These are phyloP conservation scores for Lucilia cuprina DNA, from an alignment of 1,140 invertebrate species.

Conservation along the genomic window DNA sequence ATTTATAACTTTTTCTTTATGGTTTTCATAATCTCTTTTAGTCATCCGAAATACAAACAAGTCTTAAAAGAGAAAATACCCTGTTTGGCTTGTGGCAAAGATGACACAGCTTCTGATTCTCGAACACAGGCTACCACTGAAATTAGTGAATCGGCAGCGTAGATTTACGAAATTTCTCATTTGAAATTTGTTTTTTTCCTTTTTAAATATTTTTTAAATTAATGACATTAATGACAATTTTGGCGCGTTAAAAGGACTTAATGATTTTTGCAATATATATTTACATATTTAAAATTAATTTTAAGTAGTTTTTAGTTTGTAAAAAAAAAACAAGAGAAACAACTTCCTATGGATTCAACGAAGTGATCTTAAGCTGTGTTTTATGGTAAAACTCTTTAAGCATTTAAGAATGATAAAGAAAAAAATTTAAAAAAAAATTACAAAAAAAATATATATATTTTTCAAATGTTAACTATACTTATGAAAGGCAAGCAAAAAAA, in stretches of 20 bases:
- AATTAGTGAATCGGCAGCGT: slow-evolving; percentile 58
- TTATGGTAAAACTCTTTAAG: neutral
- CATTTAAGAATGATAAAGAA: neutral
- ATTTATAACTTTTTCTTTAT: neutral
- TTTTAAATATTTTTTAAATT: neutral
- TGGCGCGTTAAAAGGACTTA: neutral
- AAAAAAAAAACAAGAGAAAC: neutral
- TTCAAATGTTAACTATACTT: neutral
- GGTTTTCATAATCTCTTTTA: slow-evolving; percentile 45
- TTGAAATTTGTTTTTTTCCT: neutral
- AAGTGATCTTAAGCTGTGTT: neutral
- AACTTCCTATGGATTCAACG: neutral
- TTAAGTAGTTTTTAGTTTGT: neutral
- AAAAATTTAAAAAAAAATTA: neutral
- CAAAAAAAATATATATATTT: neutral
- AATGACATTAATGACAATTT: neutral
- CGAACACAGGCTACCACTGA: slow-evolving; percentile 56
- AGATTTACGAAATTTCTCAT: slow-evolving; percentile 14
- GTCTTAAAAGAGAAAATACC: slow-evolving; percentile 59
- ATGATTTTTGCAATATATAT: neutral
- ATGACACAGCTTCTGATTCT: slow-evolving; percentile 66
- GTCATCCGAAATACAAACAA: slow-evolving; percentile 79
- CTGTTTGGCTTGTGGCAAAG: slow-evolving; percentile 67
- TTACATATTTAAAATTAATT: neutral
- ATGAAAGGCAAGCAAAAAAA: neutral